Percentiles rank a stretch among this genome's conserved stretches.
Conservation (phyloP, 1,140 invertebrate species). For the Epicauta chinensis region DNA sequence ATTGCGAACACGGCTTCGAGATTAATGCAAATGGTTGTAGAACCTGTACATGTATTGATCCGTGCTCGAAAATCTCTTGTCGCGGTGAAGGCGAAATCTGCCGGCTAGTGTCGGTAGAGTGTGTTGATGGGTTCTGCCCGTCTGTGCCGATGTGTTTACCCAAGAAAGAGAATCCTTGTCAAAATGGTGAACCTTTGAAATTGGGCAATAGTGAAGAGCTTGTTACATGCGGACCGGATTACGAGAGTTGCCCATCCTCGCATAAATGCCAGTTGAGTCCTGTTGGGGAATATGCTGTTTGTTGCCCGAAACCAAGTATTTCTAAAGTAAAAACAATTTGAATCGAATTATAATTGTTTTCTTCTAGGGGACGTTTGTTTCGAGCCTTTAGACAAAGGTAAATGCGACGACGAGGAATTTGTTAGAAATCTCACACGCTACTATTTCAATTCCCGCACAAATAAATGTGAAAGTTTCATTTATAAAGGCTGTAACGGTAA, state of each 20-base stretch:
- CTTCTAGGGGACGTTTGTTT: slow-evolving; percentile 72
- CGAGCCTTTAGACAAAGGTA: slow-evolving; percentile 59
- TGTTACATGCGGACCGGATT: slow-evolving; percentile 65
- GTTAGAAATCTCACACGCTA: slow-evolving; percentile 56
- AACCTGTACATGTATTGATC: slow-evolving; percentile 69
- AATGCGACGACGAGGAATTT: slow-evolving; percentile 40
- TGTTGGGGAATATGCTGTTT: slow-evolving; percentile 69
- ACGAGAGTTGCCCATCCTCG: slow-evolving; percentile 69
- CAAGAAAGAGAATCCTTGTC: slow-evolving; percentile 66
- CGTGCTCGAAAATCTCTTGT: slow-evolving; percentile 67
- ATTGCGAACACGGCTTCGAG: slow-evolving; percentile 63
- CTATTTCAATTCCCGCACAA: slow-evolving; percentile 71
- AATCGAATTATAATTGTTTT: slow-evolving; percentile 2
- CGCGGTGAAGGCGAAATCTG: slow-evolving; percentile 64
- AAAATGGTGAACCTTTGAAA: slow-evolving; percentile 56
- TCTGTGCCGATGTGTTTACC: slow-evolving; percentile 74
- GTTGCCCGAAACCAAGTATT: slow-evolving; percentile 75
- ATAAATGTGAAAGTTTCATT: slow-evolving; percentile 64
- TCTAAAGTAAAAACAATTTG: slow-evolving; percentile 1
- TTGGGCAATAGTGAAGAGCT: slow-evolving; percentile 50
- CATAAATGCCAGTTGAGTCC: slow-evolving; percentile 79
- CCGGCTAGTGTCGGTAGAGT: slow-evolving; percentile 47
- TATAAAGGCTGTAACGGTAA: slow-evolving; percentile 73
- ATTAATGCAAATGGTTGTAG: slow-evolving; percentile 66
- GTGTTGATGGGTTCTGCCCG: slow-evolving; percentile 55